Evolutionary conservation across 2,888 invertebrate species (phyloP).

Genomic region (Chloroclystis v-ata): DNA sequence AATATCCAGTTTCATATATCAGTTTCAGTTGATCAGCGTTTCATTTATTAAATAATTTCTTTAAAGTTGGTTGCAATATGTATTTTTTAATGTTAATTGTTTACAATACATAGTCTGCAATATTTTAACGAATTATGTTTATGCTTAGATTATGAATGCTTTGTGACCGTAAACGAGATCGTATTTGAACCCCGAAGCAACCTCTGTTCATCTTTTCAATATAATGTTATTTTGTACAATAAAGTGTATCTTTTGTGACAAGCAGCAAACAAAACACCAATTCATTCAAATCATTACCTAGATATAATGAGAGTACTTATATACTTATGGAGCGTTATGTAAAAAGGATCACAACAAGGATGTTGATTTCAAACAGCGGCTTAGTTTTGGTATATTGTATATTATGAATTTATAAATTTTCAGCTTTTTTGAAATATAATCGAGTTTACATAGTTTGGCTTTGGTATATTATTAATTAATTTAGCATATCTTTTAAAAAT

Average conservation of each 20-base stretch:
- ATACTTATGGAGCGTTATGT: constrained; percentile 61
- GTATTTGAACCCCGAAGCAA: constrained; percentile 29
- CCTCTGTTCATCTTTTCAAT: constrained; percentile 26
- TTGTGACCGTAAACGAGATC: constrained; percentile 36
- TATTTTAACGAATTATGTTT: constrained; percentile 53
- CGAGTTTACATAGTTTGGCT: constrained; percentile 34
- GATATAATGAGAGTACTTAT: constrained; percentile 63
- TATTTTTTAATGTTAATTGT: constrained; percentile 44
- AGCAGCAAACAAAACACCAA: constrained; percentile 25
- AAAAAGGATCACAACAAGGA: constrained; percentile 45
- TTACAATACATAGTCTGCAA: constrained; percentile 49
- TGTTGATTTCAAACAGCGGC: constrained; percentile 33
- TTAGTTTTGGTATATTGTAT: constrained; percentile 50
- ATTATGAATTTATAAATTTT: constrained; percentile 71
- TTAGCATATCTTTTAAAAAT: constrained; percentile 3
- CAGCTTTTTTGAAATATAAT: constrained; percentile 70
- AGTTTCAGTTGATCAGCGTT: constrained; percentile 41
- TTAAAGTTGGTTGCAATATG: constrained; percentile 40
- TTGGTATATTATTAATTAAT: constrained; percentile 28
- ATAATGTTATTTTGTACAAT: constrained; percentile 31
- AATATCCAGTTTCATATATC: constrained; percentile 37
- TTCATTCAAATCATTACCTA: constrained; percentile 28
- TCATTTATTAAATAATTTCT: constrained; percentile 41
- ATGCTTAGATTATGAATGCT: constrained; percentile 48
- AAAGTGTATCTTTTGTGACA: constrained; percentile 30